Evolutionary conservation across 2,113 vertebrate genomes (phyloP).

Genomic region (Nycticorax nycticorax): DNA sequence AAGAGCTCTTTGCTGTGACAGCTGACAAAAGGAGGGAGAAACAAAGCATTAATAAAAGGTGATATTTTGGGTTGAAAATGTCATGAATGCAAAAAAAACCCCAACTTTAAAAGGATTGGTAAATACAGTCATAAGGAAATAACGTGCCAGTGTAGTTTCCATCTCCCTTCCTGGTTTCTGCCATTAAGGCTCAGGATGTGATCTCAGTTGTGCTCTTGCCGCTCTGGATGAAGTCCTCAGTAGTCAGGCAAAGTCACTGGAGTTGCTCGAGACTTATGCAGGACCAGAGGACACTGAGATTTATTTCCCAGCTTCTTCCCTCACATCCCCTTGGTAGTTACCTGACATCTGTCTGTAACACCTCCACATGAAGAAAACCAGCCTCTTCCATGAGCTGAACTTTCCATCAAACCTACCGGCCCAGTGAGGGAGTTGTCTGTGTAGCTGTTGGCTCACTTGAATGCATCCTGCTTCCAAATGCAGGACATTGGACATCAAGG

Average conservation of each 20-base stretch:
- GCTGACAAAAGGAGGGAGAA: not conserved
- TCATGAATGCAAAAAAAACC: not conserved
- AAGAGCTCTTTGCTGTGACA: not conserved
- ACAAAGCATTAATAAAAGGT: not conserved
- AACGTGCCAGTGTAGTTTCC: not conserved
- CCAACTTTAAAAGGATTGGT: not conserved
- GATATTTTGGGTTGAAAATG: not conserved
- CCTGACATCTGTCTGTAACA: not conserved
- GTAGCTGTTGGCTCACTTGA: not conserved
- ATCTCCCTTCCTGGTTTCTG: not conserved
- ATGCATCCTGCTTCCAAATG: not conserved
- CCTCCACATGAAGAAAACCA: not conserved
- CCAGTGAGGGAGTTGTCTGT: not conserved
- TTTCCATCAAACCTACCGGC: not conserved
- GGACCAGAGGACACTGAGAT: not conserved
- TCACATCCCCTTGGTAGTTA: not conserved
- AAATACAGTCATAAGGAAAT: not conserved
- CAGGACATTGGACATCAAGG: not conserved
- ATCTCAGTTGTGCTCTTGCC: not conserved
- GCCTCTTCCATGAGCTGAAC: not conserved
- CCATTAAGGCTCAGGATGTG: not conserved
- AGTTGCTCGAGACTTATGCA: not conserved
- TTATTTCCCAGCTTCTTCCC: not conserved
- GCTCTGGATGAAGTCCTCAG: not conserved
- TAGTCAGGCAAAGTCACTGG: not conserved